A percentile compares a stretch with the other conserved stretches of the same genome.
Evolutionary conservation across 2,113 vertebrate species (phyloP).

Genomic region (Deroptyus accipitrinus): DNA sequence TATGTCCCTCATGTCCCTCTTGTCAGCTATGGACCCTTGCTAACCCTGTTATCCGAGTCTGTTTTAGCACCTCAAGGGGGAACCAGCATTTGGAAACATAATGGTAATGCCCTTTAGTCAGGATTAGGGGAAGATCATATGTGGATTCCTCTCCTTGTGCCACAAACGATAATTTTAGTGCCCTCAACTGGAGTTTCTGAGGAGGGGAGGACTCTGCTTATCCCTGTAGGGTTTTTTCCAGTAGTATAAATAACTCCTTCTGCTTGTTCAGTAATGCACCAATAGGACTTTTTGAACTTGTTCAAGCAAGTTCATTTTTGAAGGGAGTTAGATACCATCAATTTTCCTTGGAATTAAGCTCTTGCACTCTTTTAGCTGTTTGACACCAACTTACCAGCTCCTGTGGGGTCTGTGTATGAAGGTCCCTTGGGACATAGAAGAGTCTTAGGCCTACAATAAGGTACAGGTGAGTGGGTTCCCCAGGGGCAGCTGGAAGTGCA

Average conservation of each 20-base stretch:
- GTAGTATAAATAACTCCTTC: not conserved
- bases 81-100: not conserved
- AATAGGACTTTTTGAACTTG: not conserved
- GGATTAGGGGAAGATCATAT: not conserved
- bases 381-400: not conserved
- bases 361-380: not conserved
- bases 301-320: not conserved
- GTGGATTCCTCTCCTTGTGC: not conserved
- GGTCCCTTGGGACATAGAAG: not conserved
- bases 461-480: accelerated
- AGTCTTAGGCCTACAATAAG: not conserved
- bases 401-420: not conserved
- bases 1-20: not conserved
- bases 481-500: not conserved
- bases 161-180: not conserved
- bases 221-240: not conserved
- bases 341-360: not conserved
- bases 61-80: not conserved
- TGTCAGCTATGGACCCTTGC: not conserved
- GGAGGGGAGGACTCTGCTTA: not conserved
- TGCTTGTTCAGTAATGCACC: not conserved
- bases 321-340: not conserved
- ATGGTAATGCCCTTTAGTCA: not conserved
- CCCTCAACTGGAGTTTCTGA: not conserved
- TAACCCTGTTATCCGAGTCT: not conserved